Base-by-base conservation (phyloP, 2,888 invertebrate genomes). In the Drosophila ezoana region DNA sequence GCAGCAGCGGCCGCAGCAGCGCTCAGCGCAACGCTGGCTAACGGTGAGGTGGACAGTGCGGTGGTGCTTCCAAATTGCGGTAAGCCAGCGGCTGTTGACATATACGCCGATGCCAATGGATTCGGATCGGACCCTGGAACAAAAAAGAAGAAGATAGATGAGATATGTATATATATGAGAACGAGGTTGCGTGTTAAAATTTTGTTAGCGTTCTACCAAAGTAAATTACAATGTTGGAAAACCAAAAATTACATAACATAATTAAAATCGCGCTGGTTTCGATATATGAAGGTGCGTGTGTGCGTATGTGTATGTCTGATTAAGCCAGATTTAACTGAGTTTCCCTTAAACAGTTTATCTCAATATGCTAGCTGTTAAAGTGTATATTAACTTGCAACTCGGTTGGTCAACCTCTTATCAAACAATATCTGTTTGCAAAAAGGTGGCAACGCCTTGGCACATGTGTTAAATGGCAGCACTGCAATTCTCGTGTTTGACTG, bases 1-100 rank as follows among this genome's bases (percentile, higher is more conserved):
- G 96, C 96, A 67, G 96, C 96, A 33, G 96, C 96, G 49, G 96
- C 95, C 54, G 96, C 96, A 61, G 96, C 95, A 65, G 96, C 95
- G 56, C 95, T 95, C 80, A 95, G 94, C 85, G 95, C 95, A 68
- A 94, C 94, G 87, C 94, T 91, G 90, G 92, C 94, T 88, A 95
- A 93, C 71, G 94, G 94, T 76, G 92, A 92, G 75, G 95, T 94
- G 79, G 95, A 94, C 56, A 96, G 95, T 48, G 89, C 84, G 69
- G 94, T 92, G 62, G 90, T 83, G 76, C 93, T 93, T 73, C 95
- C 94, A 90, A 95, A 94, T 92, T 95, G 94, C 81, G 93, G 93
- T 91, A 93, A 91, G 85, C 92, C 90, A 76, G 92, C 90, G 79
- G 92, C 90, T 81, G 92, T 86, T 82, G 94, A 94, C 82, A 94